These are phyloP conservation scores for Tadarida brasiliensis DNA, from an alignment of 2,797 vertebrate species.

Conservation along the genomic window DNA sequence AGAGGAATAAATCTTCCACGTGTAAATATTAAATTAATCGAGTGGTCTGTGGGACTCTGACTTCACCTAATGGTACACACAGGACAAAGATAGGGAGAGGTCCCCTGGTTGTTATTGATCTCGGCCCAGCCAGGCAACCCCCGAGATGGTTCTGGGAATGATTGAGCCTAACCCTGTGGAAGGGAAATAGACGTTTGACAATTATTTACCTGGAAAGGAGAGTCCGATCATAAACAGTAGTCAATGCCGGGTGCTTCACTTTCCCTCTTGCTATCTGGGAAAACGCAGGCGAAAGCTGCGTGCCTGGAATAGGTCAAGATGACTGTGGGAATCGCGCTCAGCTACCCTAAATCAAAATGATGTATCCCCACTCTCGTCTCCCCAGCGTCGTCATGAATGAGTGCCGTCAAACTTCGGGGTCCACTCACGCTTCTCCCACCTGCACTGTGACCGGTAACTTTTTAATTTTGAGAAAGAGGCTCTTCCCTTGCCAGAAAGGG, in stretches of 20 bases:
- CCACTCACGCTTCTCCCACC: constrained; percentile 66
- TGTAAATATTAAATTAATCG: not conserved
- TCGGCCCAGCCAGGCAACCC: not conserved
- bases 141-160: not conserved
- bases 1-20: not conserved
- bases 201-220: not conserved
- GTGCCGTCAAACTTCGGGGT: not conserved
- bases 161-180: not conserved
- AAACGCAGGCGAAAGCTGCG: not conserved
- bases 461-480: constrained; percentile 64
- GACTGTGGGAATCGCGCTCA: not conserved
- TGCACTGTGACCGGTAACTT: constrained; percentile 69
- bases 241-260: not conserved
- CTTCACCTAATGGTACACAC: not conserved
- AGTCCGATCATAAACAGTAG: not conserved
- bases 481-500: constrained; percentile 69
- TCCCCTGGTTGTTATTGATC: not conserved
- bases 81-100: not conserved
- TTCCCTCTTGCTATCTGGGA: not conserved
- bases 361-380: not conserved
- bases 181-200: not conserved
- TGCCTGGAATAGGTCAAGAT: not conserved
- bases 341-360: not conserved
- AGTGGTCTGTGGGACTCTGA: not conserved
- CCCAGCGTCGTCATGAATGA: not conserved